Conservation (phyloP, 2,888 invertebrate species). For the Resseliella maxima region DNA sequence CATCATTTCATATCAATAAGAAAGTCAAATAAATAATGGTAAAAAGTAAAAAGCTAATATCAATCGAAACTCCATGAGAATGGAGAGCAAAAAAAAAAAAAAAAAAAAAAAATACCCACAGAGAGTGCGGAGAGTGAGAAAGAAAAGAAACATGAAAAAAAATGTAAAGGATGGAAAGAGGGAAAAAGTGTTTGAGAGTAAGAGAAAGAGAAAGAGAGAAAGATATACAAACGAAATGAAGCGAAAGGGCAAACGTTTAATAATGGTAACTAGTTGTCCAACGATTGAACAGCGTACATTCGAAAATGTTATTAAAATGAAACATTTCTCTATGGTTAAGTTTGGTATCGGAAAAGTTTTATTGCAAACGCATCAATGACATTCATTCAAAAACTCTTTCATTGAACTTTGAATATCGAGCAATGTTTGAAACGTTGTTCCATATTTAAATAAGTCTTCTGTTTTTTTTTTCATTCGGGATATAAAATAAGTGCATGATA, state of each 20-base stretch:
- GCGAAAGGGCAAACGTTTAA: conserved; percentile 30
- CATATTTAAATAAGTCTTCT: too few relatives aligned
- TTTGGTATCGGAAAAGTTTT: neutral
- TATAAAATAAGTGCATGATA: neutral
- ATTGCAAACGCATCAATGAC: neutral
- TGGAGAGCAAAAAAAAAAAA: too few relatives aligned
- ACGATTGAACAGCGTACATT: neutral
- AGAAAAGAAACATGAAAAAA: too few relatives aligned
- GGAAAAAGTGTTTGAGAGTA: neutral
- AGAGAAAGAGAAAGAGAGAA: neutral
- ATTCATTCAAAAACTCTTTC: neutral
- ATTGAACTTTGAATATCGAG: neutral
- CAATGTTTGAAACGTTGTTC: neutral
- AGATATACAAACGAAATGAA: conserved; percentile 2
- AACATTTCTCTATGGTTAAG: neutral
- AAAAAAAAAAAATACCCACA: too few relatives aligned
- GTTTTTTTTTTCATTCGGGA: too few relatives aligned
- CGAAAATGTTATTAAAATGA: neutral
- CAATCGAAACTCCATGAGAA: neutral
- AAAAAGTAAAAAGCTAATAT: conserved; percentile 40
- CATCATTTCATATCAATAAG: conserved; percentile 32
- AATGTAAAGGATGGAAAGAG: too few relatives aligned
- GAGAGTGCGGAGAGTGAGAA: too few relatives aligned
- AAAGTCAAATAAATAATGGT: conserved; percentile 41
- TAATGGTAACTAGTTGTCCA: neutral